Evolutionary conservation across 2,888 invertebrate genomes (phyloP).

Genomic region (Hemithea aestivaria): DNA sequence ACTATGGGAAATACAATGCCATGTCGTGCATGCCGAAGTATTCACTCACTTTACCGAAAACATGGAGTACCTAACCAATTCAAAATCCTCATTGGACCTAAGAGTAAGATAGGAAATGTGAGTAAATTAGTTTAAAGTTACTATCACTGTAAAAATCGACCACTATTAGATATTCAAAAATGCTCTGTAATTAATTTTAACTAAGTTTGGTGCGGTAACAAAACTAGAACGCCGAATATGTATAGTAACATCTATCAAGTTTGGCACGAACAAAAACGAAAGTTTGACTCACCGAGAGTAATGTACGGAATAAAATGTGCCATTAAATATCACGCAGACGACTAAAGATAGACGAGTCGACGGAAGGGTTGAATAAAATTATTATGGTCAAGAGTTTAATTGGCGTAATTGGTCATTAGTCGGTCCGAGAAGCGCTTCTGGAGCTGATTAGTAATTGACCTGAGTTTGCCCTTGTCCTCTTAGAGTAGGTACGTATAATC

Average conservation of each 20-base stretch:
- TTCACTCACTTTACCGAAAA: too few species aligned
- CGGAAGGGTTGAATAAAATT: conserved; percentile 49
- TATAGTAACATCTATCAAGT: conserved; percentile 9
- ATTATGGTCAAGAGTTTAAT: conserved; percentile 66
- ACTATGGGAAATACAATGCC: too few species aligned
- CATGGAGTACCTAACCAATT: too few species aligned
- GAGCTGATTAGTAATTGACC: conserved; percentile 73
- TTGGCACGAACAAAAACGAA: conserved; percentile 18
- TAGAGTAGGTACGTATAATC: conserved; percentile 2
- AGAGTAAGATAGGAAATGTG: too few species aligned
- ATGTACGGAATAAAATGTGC: conserved; percentile 15
- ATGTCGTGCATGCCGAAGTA: too few species aligned
- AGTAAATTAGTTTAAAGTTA: too few species aligned
- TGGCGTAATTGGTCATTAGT: conserved; percentile 67
- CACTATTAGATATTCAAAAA: too few species aligned
- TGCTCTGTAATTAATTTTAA: too few species aligned
- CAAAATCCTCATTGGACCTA: too few species aligned
- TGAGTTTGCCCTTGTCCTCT: conserved; percentile 46
- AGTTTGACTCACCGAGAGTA: conserved; percentile 20
- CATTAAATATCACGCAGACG: conserved; percentile 10
- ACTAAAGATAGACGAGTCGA: conserved; percentile 20
- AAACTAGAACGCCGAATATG: too few species aligned
- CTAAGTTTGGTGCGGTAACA: too few species aligned
- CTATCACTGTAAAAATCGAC: too few species aligned
- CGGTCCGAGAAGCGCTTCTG: conserved; percentile 50